Percentiles rank a stretch among this genome's conserved stretches.
phyloP scores from a whole-genome alignment of 2,888 invertebrate species.

The Oxyscelio sp. region DNA sequence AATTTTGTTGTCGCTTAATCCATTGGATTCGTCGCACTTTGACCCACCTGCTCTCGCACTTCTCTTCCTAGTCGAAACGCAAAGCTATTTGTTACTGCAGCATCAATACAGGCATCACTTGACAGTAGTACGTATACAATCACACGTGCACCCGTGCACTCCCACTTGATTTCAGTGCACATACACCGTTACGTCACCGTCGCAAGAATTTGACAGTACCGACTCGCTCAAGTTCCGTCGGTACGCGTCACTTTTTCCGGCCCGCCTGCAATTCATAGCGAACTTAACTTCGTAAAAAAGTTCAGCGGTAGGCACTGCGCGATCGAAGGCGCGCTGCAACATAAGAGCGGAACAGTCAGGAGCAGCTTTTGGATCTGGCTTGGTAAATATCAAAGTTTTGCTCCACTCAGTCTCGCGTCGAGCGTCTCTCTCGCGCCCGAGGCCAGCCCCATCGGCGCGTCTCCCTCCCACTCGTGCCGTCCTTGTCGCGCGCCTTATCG shows the following conservation, averaged over 20 bases:
- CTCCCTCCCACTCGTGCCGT: no score
- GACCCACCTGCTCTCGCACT: conserved; percentile 39
- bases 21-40: no score
- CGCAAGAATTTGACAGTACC: conserved; percentile 42
- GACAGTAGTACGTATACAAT: conserved; percentile 34
- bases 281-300: conserved; percentile 76
- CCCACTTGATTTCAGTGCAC: conserved; percentile 17
- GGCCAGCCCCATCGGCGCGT: background rate
- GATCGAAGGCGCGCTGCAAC: conserved; percentile 66
- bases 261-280: background rate
- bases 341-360: conserved; percentile 63
- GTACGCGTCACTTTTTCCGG: conserved; percentile 5
- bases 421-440: conserved; percentile 32
- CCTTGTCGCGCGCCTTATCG: conserved; percentile 76
- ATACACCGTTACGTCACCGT: conserved; percentile 62
- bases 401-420: conserved; percentile 58
- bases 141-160: conserved; percentile 52
- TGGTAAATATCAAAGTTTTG: conserved; percentile 75
- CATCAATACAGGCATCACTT: conserved; percentile 62
- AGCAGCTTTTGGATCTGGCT: conserved; percentile 70
- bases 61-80: conserved; percentile 30
- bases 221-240: conserved; percentile 10
- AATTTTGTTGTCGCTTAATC: no score
- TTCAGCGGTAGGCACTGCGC: conserved; percentile 80
- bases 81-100: conserved; percentile 56